Percentiles rank a stretch among this genome's conserved stretches.
These are phyloP conservation scores for Conopomorpha cramerella DNA, from an alignment of 1,140 invertebrate species.

Conservation along the genomic window DNA sequence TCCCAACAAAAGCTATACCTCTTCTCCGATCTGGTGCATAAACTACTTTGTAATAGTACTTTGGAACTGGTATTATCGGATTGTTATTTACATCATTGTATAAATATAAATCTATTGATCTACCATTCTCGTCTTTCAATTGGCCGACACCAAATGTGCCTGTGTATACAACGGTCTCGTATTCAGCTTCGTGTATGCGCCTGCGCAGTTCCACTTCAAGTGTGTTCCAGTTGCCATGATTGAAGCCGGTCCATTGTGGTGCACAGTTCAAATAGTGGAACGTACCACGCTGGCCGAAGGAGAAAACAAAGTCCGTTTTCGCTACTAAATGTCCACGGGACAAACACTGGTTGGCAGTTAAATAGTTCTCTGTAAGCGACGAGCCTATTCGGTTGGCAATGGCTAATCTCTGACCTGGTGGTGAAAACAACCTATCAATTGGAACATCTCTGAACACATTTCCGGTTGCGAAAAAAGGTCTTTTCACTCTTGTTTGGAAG, in stretches of 20 bases:
- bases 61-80: slow-evolving; percentile 47
- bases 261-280: slow-evolving; percentile 70
- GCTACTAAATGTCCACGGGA: slow-evolving; percentile 70
- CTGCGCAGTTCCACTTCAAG: slow-evolving; percentile 48
- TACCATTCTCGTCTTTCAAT: slow-evolving; percentile 37
- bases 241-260: slow-evolving; percentile 69
- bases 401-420: slow-evolving; percentile 21
- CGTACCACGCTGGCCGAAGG: slow-evolving; percentile 65
- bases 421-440: slow-evolving; percentile 28
- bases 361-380: slow-evolving; percentile 16
- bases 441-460: slow-evolving; percentile 17
- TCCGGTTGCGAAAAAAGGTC: slow-evolving; percentile 32
- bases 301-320: slow-evolving; percentile 70
- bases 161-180: slow-evolving; percentile 56
- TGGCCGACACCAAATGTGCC: slow-evolving; percentile 52
- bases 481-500: slow-evolving; percentile 30
- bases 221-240: slow-evolving; percentile 68
- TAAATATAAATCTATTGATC: slow-evolving; percentile 44
- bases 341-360: slow-evolving; percentile 32
- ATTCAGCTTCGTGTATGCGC: slow-evolving; percentile 24
- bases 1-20: slow-evolving; percentile 52
- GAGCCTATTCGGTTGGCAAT: slow-evolving; percentile 25
- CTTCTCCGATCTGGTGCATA: slow-evolving; percentile 33
- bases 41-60: slow-evolving; percentile 60
- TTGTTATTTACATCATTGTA: slow-evolving; percentile 36